A percentile compares a stretch with the other conserved stretches of the same genome.
Evolutionary conservation across 2,797 vertebrate genomes (phyloP).

Genomic region (Glyptemys insculpta): DNA sequence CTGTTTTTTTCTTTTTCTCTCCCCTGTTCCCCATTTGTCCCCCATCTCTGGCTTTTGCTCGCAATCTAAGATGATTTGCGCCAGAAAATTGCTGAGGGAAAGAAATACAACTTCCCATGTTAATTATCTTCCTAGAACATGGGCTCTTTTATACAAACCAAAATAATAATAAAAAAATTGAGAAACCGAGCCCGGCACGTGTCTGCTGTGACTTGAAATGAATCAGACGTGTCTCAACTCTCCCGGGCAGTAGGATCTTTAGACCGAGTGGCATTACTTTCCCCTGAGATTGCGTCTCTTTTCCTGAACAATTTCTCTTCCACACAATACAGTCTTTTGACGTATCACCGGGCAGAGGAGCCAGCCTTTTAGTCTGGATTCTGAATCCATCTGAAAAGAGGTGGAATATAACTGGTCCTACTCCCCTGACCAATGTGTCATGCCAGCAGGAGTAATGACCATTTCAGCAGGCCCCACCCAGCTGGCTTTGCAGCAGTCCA

Average conservation of each 20-base stretch:
- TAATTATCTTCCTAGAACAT: background rate
- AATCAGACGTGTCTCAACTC: background rate
- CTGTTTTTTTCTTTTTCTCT: background rate
- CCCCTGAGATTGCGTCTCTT: background rate
- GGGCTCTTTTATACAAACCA: slow-evolving; percentile 18
- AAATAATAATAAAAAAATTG: background rate
- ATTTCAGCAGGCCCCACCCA: background rate
- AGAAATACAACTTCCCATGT: background rate
- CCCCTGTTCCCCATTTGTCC: background rate
- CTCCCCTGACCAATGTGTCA: background rate
- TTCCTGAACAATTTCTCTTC: background rate
- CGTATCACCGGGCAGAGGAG: background rate
- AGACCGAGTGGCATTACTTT: background rate
- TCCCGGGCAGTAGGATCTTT: background rate
- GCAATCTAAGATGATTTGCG: no score
- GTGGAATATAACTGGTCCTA: background rate
- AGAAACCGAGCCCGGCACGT: background rate
- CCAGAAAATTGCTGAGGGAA: background rate
- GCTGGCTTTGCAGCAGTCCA: background rate
- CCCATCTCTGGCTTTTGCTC: background rate
- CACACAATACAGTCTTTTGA: background rate
- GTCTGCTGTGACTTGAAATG: background rate
- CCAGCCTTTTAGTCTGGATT: background rate
- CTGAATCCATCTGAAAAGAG: background rate
- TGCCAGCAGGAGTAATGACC: background rate